Evolutionary conservation across 2,113 vertebrate genomes (phyloP), one percentile per base, ranked within the genome.

Genomic region (Fregata magnificens): DNA sequence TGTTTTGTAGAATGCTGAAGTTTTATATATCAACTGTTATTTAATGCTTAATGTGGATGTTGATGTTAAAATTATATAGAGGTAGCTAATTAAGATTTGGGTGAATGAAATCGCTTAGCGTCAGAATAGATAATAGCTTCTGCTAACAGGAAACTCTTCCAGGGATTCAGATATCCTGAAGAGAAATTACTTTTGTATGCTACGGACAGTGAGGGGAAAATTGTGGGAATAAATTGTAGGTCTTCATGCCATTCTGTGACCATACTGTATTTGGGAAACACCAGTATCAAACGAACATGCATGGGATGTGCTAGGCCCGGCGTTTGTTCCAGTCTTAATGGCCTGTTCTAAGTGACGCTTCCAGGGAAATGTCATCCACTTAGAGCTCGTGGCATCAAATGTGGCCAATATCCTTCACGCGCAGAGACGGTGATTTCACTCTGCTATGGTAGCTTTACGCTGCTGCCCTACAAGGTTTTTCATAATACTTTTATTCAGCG

Each of bases 391-490:
- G 67, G 31, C 61, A 31, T 55, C 11, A n/a, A 19, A 67, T 4
- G 21, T 8, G 67, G 50, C 45, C 13, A 18, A 5, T 10, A 3
- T 6, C 76, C 63, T 42, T 58, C 80, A 4, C 4, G 0, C 11
- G 38, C 38, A 20, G 59, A 28, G 25, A 8, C 45, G 53, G 47
- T 34, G 28, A 10, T 56, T 55, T 19, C 21, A 5, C 49, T 55
- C 55, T 59, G 47, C 81, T 53, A 12, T 26, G 38, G 49, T 36
- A 14, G 20, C 73, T 81, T 55, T 21, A 2, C 70, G 47, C 71
- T 71, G 44, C 70, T 85, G 67, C 45, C 67, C 52, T 61, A 6
- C 4, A 4, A 49, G 40, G 11, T 2, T 78, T 74, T 26, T 28
- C 13, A 6, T 4, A 7, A 36, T 5, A 3, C 44, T 71, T 86